Evolutionary conservation across 2,888 invertebrate genomes (phyloP).

Genomic region (Ophion ellenae): DNA sequence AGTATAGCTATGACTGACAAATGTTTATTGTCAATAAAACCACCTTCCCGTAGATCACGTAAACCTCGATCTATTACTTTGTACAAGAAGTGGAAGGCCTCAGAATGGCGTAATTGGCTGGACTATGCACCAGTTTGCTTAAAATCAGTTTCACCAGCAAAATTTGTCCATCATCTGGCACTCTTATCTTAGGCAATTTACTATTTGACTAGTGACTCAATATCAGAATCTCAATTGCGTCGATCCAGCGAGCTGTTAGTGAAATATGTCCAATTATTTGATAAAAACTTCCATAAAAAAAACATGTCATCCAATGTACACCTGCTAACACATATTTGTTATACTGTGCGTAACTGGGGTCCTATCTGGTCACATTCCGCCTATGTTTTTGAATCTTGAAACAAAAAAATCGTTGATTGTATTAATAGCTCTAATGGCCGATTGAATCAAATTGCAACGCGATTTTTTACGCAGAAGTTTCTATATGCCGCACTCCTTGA

Average conservation of each 20-base stretch:
- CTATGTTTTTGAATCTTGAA: conserved; percentile 45
- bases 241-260: conserved; percentile 1
- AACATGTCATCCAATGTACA: conserved; percentile 51
- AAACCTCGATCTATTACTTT: not conserved
- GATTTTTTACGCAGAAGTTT: conserved; percentile 42
- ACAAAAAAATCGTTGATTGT: conserved; percentile 45
- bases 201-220: conserved; percentile 34
- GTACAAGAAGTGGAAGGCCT: conserved; percentile 34
- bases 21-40: conserved; percentile 15
- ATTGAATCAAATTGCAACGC: conserved; percentile 30
- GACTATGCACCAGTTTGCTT: conserved; percentile 34
- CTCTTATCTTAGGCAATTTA: conserved; percentile 29
- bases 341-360: conserved; percentile 40
- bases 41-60: conserved; percentile 32
- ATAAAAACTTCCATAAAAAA: conserved; percentile 30
- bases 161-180: conserved; percentile 25
- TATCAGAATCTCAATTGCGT: conserved; percentile 20
- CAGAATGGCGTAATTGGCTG: conserved; percentile 47
- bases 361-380: conserved; percentile 48
- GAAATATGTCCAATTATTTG: conserved; percentile 21
- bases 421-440: conserved; percentile 38
- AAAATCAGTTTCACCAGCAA: not conserved
- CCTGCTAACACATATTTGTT: conserved; percentile 42
- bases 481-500: conserved; percentile 13
- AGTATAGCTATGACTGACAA: conserved; percentile 12